These are phyloP conservation scores for Sphaerophoria taeniata DNA, from an alignment of 2,888 invertebrate genomes.

Conservation along the genomic window DNA sequence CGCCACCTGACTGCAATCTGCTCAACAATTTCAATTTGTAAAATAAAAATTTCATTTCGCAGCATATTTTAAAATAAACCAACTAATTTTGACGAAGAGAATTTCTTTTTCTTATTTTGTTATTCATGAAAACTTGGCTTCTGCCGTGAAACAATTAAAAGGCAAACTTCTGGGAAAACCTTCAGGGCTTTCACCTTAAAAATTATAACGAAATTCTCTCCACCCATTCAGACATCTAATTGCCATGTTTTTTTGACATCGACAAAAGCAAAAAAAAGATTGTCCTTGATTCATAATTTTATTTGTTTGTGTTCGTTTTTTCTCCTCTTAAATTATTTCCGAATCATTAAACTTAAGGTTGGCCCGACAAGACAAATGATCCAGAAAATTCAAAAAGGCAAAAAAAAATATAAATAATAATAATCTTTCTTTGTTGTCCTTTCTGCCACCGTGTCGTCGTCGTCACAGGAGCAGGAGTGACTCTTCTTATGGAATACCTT, in stretches of 20 bases:
- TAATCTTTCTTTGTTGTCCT: constrained; percentile 2
- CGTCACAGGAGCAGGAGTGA: no score
- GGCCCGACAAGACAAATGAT: constrained; percentile 36
- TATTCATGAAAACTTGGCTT: no score
- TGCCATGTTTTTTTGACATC: constrained; percentile 11
- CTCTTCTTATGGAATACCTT: background rate
- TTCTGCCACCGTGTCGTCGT: background rate
- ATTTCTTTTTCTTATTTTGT: no score
- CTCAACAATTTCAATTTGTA: no score
- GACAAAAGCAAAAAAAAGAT: constrained; percentile 1
- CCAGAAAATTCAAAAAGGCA: constrained; percentile 7
- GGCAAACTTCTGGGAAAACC: background rate
- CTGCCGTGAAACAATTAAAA: no score
- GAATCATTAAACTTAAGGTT: constrained; percentile 65
- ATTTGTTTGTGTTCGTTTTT: constrained; percentile 8
- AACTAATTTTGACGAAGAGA: no score
- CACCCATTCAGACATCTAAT: constrained; percentile 15
- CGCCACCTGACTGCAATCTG: no score
- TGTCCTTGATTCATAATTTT: constrained; percentile 29
- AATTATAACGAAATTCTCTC: background rate
- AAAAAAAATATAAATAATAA: constrained; percentile 15
- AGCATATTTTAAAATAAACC: no score
- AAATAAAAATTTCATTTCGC: no score
- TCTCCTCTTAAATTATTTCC: constrained; percentile 41
- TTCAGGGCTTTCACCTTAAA: background rate